Evolutionary conservation across 2,113 vertebrate species (phyloP).

Genomic region (Romanogobio albipinnatus): DNA sequence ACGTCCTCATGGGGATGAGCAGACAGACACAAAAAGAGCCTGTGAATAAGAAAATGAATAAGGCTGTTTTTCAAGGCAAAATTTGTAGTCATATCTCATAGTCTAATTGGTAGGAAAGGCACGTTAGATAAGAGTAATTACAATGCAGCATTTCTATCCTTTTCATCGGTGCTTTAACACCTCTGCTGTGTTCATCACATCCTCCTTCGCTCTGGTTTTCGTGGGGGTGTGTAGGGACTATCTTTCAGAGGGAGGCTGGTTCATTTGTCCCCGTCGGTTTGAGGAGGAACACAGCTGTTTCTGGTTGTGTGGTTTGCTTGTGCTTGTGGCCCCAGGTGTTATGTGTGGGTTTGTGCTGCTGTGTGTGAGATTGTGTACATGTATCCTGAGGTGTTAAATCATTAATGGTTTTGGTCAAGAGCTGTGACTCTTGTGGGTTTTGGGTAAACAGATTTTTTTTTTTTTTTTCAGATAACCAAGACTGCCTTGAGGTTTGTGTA

Average conservation of each 20-base stretch:
- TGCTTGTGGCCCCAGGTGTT: constrained; percentile 52
- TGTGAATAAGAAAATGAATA: not conserved
- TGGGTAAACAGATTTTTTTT: constrained; percentile 9
- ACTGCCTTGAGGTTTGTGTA: not conserved
- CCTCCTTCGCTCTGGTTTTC: constrained; percentile 5
- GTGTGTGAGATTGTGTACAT: constrained; percentile 26
- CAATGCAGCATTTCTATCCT: not conserved
- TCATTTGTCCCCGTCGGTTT: constrained; percentile 17
- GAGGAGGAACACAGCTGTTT: constrained; percentile 45
- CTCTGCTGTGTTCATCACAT: constrained; percentile 9
- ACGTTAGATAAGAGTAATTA: constrained; percentile 23
- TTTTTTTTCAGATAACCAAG: not conserved
- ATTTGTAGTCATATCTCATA: constrained; percentile 17
- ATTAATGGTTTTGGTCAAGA: constrained; percentile 11
- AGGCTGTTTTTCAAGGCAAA: not conserved
- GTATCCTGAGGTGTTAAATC: constrained; percentile 32
- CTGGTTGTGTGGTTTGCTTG: constrained; percentile 43
- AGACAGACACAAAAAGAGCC: constrained; percentile 1
- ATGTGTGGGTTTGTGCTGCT: constrained; percentile 41
- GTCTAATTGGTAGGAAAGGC: not conserved
- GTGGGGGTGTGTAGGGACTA: constrained; percentile 7
- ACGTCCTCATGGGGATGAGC: not conserved
- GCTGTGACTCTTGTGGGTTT: constrained; percentile 17
- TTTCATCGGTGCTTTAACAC: constrained; percentile 29
- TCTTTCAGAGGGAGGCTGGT: constrained; percentile 2